Evolutionary conservation across 2,888 invertebrate species (phyloP).

Genomic region (Sphaerophoria taeniata): DNA sequence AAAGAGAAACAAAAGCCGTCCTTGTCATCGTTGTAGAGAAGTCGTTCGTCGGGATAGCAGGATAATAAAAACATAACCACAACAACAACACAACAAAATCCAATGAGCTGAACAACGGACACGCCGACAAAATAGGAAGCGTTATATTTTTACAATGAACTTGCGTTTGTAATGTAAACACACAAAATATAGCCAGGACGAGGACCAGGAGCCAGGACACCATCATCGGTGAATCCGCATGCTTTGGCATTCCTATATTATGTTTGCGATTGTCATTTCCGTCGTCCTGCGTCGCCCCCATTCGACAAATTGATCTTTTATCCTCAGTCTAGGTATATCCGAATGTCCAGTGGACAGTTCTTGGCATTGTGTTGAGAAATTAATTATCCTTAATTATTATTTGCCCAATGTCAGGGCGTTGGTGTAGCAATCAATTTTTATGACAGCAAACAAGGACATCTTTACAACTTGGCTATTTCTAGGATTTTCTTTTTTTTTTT

Average conservation of each 20-base stretch:
- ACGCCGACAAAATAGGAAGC: constrained; percentile 48
- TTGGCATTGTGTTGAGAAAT: constrained; percentile 47
- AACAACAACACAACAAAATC: constrained; percentile 29
- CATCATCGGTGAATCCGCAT: not conserved
- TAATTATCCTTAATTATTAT: constrained; percentile 74
- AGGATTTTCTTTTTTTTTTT: constrained; percentile 34
- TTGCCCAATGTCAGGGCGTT: constrained; percentile 67
- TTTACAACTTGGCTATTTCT: constrained; percentile 23
- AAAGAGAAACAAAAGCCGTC: constrained; percentile 51
- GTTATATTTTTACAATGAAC: constrained; percentile 46
- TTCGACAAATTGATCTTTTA: constrained; percentile 28
- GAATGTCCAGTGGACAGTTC: constrained; percentile 41
- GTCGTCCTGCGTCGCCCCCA: not conserved
- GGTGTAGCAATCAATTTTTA: constrained; percentile 70
- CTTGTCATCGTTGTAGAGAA: not conserved
- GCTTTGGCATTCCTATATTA: constrained; percentile 5
- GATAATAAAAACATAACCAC: constrained; percentile 24
- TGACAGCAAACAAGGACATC: constrained; percentile 59
- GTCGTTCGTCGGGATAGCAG: constrained; percentile 8
- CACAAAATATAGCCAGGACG: constrained; percentile 22
- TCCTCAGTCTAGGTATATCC: constrained; percentile 2
- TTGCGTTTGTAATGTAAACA: constrained; percentile 56
- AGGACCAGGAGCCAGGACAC: not conserved
- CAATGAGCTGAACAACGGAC: constrained; percentile 18
- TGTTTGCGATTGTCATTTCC: constrained; percentile 7